Conservation (phyloP, 1,140 invertebrate species). For the Cecropterus lyciades region DNA sequence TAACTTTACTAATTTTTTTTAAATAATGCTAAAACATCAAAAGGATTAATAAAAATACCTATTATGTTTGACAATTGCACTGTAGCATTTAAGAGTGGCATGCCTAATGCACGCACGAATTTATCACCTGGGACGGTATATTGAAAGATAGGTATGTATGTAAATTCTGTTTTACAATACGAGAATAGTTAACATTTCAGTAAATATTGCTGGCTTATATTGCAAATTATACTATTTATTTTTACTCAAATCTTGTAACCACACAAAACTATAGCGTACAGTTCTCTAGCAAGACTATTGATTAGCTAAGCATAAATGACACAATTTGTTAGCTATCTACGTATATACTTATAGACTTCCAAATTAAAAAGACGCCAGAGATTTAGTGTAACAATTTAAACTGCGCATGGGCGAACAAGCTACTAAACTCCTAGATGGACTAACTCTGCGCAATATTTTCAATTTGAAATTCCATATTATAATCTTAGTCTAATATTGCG, state of each 20-base stretch:
- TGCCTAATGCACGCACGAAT: neutral
- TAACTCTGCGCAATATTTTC: neutral
- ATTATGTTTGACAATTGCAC: too few relatives aligned
- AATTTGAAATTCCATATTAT: neutral
- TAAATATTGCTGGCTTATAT: constrained; percentile 7
- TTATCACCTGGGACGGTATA: neutral
- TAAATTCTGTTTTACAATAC: neutral
- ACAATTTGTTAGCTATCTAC: constrained; percentile 22
- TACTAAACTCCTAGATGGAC: neutral
- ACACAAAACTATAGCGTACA: constrained; percentile 5
- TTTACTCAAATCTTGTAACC: constrained; percentile 1
- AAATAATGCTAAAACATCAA: too few relatives aligned
- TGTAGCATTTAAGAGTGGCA: too few relatives aligned
- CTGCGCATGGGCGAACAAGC: neutral
- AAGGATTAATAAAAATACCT: too few relatives aligned
- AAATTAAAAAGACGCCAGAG: neutral
- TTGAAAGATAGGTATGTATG: constrained; percentile 19
- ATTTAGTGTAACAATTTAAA: neutral
- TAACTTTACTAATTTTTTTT: too few relatives aligned
- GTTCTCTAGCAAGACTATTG: constrained; percentile 5
- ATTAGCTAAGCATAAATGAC: constrained; percentile 17
- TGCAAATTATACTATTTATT: constrained; percentile 15
- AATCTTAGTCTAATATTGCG: neutral
- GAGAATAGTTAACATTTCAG: constrained; percentile 8
- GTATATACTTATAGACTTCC: constrained; percentile 2